Evolutionary conservation across 2,888 invertebrate species (phyloP).

Genomic region (Drosophila atripex): DNA sequence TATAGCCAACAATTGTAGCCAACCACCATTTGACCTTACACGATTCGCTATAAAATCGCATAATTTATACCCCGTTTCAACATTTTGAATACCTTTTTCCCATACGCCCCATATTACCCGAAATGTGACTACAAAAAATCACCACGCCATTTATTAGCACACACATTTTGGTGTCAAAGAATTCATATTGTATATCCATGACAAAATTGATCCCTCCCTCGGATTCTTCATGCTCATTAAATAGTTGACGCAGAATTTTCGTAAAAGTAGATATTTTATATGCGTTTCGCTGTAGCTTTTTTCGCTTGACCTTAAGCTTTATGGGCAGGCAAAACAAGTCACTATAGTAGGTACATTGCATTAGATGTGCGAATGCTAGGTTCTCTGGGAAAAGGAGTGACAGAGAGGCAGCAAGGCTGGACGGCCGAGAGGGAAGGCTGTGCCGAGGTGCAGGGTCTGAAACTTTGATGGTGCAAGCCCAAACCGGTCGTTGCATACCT

Average conservation of each 20-base stretch:
- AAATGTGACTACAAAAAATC: constrained; percentile 7
- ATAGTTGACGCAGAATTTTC: constrained; percentile 66
- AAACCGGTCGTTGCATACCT: constrained; percentile 78
- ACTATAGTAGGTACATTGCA: constrained; percentile 56
- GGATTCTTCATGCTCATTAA: constrained; percentile 59
- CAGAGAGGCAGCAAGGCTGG: constrained; percentile 10
- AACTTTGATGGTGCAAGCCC: constrained; percentile 69
- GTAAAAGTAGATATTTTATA: constrained; percentile 43
- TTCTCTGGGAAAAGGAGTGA: constrained; percentile 45
- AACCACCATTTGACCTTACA: constrained; percentile 9
- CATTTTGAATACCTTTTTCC: constrained; percentile 1
- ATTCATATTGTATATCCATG: constrained; percentile 42
- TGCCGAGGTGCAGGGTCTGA: constrained; percentile 47
- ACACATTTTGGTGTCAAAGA: constrained; percentile 15
- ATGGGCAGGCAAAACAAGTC: constrained; percentile 67
- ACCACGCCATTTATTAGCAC: constrained; percentile 5
- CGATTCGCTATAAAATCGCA: constrained; percentile 2
- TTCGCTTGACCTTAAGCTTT: constrained; percentile 65
- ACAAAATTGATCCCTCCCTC: constrained; percentile 44
- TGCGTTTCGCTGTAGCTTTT: constrained; percentile 27
- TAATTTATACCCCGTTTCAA: constrained; percentile 6
- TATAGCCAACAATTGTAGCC: neutral
- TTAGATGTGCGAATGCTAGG: constrained; percentile 69
- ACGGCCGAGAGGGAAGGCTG: constrained; percentile 20
- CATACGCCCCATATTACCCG: constrained; percentile 12